Evolutionary conservation across 2,113 vertebrate genomes (phyloP).

Genomic region (Dolichotis patagonum): DNA sequence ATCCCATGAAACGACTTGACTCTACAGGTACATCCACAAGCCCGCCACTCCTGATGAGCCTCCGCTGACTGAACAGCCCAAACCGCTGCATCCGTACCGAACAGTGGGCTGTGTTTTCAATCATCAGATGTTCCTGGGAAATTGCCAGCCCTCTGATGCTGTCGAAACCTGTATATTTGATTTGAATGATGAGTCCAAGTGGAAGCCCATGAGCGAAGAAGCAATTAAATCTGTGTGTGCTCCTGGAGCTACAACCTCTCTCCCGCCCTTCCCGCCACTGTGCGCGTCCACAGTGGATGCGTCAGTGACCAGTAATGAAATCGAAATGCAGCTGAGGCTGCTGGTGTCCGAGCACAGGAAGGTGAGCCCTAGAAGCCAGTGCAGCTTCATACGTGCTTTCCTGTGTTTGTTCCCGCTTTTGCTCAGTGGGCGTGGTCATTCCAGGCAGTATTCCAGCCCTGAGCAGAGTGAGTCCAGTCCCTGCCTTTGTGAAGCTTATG

Average conservation of each 20-base stretch:
- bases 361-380: constrained; percentile 84
- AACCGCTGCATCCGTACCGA: constrained; percentile 92
- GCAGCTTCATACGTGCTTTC: background rate
- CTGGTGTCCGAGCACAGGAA: constrained; percentile 95
- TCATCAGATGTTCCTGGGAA: constrained; percentile 94
- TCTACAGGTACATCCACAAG: constrained; percentile 92
- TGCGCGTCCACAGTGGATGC: constrained; percentile 91
- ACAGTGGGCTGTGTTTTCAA: constrained; percentile 97
- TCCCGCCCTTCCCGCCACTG: constrained; percentile 92
- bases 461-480: background rate
- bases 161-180: constrained; percentile 95
- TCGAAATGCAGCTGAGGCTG: constrained; percentile 94
- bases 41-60: constrained; percentile 92
- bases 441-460: background rate
- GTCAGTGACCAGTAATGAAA: constrained; percentile 91
- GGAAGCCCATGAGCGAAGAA: constrained; percentile 98
- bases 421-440: background rate
- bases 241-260: constrained; percentile 89
- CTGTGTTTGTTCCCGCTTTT: background rate
- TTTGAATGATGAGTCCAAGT: constrained; percentile 93
- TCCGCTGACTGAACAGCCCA: constrained; percentile 91
- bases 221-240: constrained; percentile 95
- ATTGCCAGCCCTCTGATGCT: constrained; percentile 94
- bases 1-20: constrained; percentile 56
- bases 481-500: background rate